A percentile compares a stretch with the other conserved stretches of the same genome.
phyloP scores from a whole-genome alignment of 2,888 invertebrate genomes.

The Hirtodrosophila duncani region DNA sequence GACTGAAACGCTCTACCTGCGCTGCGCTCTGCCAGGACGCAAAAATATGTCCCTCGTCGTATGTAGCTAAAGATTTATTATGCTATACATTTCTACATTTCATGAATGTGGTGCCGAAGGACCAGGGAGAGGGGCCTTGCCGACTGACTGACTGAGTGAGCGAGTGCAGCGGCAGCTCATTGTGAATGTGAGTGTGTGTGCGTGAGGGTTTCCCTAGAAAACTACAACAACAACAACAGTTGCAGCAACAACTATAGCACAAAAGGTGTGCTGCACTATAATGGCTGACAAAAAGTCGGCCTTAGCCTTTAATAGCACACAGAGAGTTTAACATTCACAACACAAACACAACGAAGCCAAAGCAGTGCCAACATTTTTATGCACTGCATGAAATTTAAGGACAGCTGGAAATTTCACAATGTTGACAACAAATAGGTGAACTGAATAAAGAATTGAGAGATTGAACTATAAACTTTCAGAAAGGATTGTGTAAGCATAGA shows the following conservation, averaged over 20 bases:
- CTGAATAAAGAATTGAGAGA: no score
- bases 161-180: conserved; percentile 23
- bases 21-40: conserved; percentile 32
- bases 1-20: no score
- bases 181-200: conserved; percentile 25
- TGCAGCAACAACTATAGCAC: conserved; percentile 41
- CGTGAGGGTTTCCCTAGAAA: conserved; percentile 67
- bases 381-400: no score
- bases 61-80: conserved; percentile 67
- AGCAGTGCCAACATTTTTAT: conserved; percentile 6
- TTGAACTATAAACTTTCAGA: no score
- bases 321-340: conserved; percentile 71
- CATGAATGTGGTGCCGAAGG: conserved; percentile 67
- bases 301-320: conserved; percentile 70
- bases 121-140: conserved; percentile 38
- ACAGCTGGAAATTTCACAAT: no score
- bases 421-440: conserved; percentile 5
- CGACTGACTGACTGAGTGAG: conserved; percentile 22
- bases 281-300: conserved; percentile 73
- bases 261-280: conserved; percentile 66
- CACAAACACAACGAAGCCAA: conserved; percentile 49
- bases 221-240: conserved; percentile 42
- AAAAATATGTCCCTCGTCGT: conserved; percentile 47
- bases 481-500: no score
- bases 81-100: conserved; percentile 73